phyloP scores from a whole-genome alignment of 2,797 vertebrate species.

The Myripristis jacobus region DNA sequence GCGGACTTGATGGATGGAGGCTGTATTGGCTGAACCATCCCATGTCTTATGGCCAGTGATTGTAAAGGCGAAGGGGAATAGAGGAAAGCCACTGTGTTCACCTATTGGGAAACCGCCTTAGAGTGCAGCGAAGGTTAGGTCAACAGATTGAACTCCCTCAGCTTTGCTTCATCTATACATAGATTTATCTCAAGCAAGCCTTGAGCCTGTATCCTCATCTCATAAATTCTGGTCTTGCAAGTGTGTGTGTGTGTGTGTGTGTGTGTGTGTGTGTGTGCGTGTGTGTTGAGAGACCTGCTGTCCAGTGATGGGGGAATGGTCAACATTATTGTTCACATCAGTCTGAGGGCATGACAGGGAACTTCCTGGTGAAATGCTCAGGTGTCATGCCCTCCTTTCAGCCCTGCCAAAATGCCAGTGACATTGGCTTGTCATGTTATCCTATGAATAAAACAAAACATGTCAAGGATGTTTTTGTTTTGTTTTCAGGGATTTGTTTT shows the following conservation, averaged over 20 bases:
- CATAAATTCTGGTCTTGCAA: conserved; percentile 57
- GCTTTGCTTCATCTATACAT: conserved; percentile 71
- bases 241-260: conserved; percentile 1
- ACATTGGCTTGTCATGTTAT: neutral
- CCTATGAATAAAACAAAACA: neutral
- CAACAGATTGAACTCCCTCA: conserved; percentile 74
- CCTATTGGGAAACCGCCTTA: conserved; percentile 21
- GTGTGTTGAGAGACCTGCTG: neutral
- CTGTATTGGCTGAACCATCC: conserved; percentile 36
- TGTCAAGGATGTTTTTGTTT: neutral
- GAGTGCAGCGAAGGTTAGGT: conserved; percentile 64
- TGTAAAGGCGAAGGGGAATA: conserved; percentile 47
- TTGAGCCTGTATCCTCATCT: conserved; percentile 69
- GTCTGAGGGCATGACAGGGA: neutral
- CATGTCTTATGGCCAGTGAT: conserved; percentile 42
- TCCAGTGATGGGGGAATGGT: no score
- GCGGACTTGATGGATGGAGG: conserved; percentile 52
- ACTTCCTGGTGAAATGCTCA: neutral
- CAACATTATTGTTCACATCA: neutral
- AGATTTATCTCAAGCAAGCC: conserved; percentile 68
- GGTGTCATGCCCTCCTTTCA: neutral
- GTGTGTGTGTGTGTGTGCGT: neutral
- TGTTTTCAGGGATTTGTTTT: neutral
- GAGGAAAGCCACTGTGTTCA: conserved; percentile 47
- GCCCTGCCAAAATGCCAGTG: neutral